A percentile compares a stretch with the other conserved stretches of the same genome.
Conservation (phyloP, 2,888 invertebrate genomes). For the Trissonchulus sp. region DNA sequence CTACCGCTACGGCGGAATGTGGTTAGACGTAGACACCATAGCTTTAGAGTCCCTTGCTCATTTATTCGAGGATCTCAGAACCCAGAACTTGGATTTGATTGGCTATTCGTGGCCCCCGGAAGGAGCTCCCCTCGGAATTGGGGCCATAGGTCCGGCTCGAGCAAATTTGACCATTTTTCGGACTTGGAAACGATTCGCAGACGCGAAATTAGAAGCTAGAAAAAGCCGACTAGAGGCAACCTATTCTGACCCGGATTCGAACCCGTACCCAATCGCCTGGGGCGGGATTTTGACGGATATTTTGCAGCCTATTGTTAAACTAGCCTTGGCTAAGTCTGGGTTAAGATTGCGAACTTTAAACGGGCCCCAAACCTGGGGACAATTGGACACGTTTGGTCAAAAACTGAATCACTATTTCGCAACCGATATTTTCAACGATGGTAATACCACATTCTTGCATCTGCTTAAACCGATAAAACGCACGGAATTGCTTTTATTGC, state of each 20-base stretch:
- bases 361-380: not conserved
- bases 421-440: too few species aligned
- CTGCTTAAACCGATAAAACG: too few species aligned
- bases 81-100: not conserved
- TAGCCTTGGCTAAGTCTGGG: not conserved
- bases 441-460: too few species aligned
- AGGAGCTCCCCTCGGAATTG: not conserved
- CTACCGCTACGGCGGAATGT: not conserved
- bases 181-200: not conserved
- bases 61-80: not conserved
- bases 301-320: not conserved
- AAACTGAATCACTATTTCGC: not conserved
- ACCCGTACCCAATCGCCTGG: not conserved
- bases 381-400: not conserved
- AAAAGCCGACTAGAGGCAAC: not conserved
- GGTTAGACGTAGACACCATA: not conserved
- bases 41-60: not conserved
- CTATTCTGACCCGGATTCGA: too few species aligned
- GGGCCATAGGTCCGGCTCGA: not conserved
- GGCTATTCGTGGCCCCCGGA: not conserved
- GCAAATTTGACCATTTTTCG: not conserved
- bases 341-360: not conserved
- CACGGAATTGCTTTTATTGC: too few species aligned
- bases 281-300: not conserved
- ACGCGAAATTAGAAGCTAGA: not conserved